phyloP scores from a whole-genome alignment of 92 coral and sea anemone genomes.

The Umimayanthus chanpuru region DNA sequence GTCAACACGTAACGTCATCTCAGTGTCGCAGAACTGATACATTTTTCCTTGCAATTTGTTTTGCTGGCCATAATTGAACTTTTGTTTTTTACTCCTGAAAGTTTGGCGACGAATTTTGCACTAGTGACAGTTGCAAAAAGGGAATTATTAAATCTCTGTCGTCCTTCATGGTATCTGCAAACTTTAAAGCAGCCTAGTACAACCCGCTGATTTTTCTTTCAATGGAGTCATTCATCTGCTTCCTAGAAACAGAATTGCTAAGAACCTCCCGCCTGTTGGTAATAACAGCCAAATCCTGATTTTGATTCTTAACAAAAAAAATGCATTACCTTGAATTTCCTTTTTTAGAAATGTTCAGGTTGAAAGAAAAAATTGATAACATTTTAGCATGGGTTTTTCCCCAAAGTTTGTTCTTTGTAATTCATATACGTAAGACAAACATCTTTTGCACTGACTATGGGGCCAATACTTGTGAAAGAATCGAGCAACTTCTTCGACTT shows the following conservation, averaged over 20 bases:
- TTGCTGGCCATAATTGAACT: conserved; percentile 37
- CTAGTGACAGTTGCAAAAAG: conserved; percentile 49
- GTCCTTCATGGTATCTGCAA: conserved; percentile 55
- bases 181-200: conserved; percentile 34
- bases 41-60: background rate
- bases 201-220: conserved; percentile 14
- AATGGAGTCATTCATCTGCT: conserved; percentile 32
- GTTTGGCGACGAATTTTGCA: conserved; percentile 41
- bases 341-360: background rate
- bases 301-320: background rate
- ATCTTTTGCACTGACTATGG: conserved; percentile 18
- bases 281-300: background rate
- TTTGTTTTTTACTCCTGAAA: conserved; percentile 39
- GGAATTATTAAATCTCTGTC: conserved; percentile 51
- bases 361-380: conserved; percentile 29
- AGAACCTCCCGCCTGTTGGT: background rate
- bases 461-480: conserved; percentile 36
- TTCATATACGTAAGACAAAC: conserved; percentile 16
- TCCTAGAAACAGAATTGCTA: background rate
- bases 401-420: conserved; percentile 33
- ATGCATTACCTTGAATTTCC: background rate
- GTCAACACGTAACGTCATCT: background rate
- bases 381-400: conserved; percentile 26
- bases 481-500: conserved; percentile 14
- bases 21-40: background rate